Conservation (phyloP, 2,113 vertebrate species). For the Thermophis baileyi region DNA sequence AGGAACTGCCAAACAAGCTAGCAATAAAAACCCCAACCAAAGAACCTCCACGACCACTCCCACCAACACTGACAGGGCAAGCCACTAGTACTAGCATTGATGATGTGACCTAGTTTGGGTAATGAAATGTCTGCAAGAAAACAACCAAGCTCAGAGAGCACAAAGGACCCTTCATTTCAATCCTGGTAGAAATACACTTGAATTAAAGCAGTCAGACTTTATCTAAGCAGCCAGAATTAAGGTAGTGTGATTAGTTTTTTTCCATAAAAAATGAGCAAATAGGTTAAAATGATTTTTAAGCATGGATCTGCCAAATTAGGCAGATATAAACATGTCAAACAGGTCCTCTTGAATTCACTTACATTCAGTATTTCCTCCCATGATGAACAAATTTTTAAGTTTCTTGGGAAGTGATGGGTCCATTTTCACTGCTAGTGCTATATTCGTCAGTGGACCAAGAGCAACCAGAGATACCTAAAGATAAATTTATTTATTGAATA, state of each 20-base stretch:
- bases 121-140: neutral
- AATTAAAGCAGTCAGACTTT: neutral
- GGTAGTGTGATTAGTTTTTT: neutral
- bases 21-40: neutral
- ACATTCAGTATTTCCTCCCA: slow-evolving; percentile 84
- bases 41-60: neutral
- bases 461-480: slow-evolving; percentile 65
- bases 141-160: too few relatives aligned
- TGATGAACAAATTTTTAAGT: slow-evolving; percentile 75
- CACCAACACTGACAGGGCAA: neutral
- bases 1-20: neutral
- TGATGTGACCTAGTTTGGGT: neutral
- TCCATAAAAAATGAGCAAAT: neutral
- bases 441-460: slow-evolving; percentile 78
- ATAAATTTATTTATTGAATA: neutral
- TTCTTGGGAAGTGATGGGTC: slow-evolving; percentile 75
- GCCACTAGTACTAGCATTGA: too few relatives aligned
- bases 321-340: neutral
- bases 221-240: neutral
- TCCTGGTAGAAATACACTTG: neutral
- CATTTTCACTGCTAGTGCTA: slow-evolving; percentile 77
- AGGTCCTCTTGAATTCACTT: slow-evolving; percentile 33
- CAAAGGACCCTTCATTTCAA: too few relatives aligned
- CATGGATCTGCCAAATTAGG: neutral
- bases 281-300: neutral